A percentile compares a stretch with the other conserved stretches of the same genome.
These are phyloP conservation scores for Hestina assimilis DNA, from an alignment of 1,140 invertebrate genomes.

Conservation along the genomic window DNA sequence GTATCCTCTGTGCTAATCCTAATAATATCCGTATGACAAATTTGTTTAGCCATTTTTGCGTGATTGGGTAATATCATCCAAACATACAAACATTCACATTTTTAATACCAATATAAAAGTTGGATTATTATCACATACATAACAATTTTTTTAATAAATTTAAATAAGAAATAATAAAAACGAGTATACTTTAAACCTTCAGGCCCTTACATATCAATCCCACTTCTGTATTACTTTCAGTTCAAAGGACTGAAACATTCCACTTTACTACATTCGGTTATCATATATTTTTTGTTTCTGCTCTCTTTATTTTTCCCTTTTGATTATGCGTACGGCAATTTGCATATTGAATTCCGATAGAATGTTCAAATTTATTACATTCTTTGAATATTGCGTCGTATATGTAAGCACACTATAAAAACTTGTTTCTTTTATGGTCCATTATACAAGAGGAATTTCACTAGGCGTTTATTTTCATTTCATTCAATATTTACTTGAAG, in stretches of 20 bases:
- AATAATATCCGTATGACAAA: too few relatives aligned
- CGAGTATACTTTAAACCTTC: too few relatives aligned
- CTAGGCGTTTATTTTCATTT: neutral
- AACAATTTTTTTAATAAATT: too few relatives aligned
- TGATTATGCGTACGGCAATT: slow-evolving; percentile 55
- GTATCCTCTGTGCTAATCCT: too few relatives aligned
- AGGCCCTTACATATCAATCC: neutral
- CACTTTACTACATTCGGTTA: slow-evolving; percentile 38
- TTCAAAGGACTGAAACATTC: neutral
- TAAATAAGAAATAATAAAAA: too few relatives aligned
- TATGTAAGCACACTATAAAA: slow-evolving; percentile 30
- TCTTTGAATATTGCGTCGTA: slow-evolving; percentile 46
- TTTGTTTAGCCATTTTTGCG: too few relatives aligned
- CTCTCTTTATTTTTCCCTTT: slow-evolving; percentile 63
- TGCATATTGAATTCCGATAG: slow-evolving; percentile 71
- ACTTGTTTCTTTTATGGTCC: slow-evolving; percentile 22
- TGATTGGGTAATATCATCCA: too few relatives aligned
- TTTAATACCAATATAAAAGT: neutral
- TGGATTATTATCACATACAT: too few relatives aligned
- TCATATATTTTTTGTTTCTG: slow-evolving; percentile 59
- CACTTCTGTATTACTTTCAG: neutral
- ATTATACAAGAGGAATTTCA: neutral
- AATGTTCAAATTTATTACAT: slow-evolving; percentile 65
- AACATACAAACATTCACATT: too few relatives aligned
- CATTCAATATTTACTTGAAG: neutral